phyloP scores from a whole-genome alignment of 2,113 vertebrate species.

The Vulpes vulpes region DNA sequence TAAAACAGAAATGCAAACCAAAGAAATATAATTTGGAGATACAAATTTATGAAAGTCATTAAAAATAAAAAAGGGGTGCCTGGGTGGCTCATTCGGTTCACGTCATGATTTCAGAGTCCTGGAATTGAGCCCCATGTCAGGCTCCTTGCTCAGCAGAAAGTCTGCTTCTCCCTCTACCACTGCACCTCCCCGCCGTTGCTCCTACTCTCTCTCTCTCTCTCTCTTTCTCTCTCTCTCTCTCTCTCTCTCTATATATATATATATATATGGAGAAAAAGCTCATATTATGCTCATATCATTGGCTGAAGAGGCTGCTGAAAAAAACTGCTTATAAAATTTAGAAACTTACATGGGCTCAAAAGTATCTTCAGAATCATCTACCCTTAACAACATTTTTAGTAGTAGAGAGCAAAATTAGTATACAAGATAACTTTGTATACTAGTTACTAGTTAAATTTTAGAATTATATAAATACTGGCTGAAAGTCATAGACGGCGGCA shows the following conservation, averaged over 20 bases:
- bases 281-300: not conserved
- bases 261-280: not conserved
- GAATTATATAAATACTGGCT: not conserved
- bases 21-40: not conserved
- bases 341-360: not conserved
- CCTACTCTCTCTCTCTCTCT: not conserved
- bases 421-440: not conserved
- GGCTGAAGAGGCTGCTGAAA: not conserved
- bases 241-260: not conserved
- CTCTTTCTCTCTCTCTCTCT: not conserved
- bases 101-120: not conserved
- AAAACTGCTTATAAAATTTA: not conserved
- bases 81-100: not conserved
- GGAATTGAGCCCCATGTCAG: not conserved
- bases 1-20: not conserved
- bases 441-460: not conserved
- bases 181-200: fast-evolving
- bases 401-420: not conserved
- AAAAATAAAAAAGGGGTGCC: not conserved
- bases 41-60: not conserved
- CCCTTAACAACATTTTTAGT: not conserved
- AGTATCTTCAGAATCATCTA: not conserved
- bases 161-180: not conserved
- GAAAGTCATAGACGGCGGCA: not conserved
- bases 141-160: not conserved